Base-by-base conservation (phyloP, 2,888 invertebrate genomes). In the Philonicus albiceps region DNA sequence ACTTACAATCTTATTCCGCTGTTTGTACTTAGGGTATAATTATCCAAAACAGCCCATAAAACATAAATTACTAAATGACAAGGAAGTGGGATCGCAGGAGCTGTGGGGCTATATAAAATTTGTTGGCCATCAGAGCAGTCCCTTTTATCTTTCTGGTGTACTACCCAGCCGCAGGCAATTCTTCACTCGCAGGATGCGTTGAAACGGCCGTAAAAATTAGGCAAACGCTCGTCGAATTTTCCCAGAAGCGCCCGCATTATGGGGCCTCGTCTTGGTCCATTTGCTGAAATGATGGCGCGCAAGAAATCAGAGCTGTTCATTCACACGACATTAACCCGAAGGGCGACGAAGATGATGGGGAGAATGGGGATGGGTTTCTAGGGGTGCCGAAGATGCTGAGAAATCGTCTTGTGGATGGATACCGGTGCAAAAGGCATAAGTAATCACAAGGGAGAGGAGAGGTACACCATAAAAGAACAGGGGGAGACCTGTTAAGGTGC, bases 291-390 rank as follows among this genome's bases (percentile, higher is more conserved):
- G 74, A 31, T 74, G 74, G 74, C n/a, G 53, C 40, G 31, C 53
- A 49, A 49, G 80, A 83, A 83, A 83, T 43, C 49, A 40, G 49
- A 34, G 37, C 37, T 83, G 83, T 83, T 83, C 83, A 83, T 83
- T 83, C 83, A 83, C 83, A 83, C 83, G 72, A 83, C 83, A 83
- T 83, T 83, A 83, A 55, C 55, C 64, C 80, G 22, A 31, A 75
- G 37, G 75, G 34, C 19, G 43, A 40, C 49, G 34, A 22, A 8
- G 64, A 64, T 13, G 64, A 3, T 19, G 49, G 22, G 7, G 64
- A 3, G 8, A 27, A 11, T 19, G 64, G 11, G 8, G 64, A 11
- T 19, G 64, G 64, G 8, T 27, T 5, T n/a, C n/a, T 3, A 1
- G 1, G 40, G 40, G n/a, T 4, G 49, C 7, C 13, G 22, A 11